Evolutionary conservation across 1,140 invertebrate genomes (phyloP), one percentile per base, ranked within the genome.

Genomic region (Aporrectodea caliginosa): DNA sequence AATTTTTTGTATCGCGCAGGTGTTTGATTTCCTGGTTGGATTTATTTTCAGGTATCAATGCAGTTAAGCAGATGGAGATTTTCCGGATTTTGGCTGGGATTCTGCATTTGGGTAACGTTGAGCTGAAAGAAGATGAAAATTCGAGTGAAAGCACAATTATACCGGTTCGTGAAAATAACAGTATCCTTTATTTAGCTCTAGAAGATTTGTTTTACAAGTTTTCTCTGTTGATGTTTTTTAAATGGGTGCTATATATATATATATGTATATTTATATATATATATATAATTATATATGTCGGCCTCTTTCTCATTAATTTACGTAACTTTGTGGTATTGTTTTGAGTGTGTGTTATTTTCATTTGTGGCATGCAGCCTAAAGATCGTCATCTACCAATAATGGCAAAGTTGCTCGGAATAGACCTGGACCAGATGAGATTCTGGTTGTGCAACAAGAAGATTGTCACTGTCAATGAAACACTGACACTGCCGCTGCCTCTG

Each of bases 401-500:
- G 72, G 87, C 86, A 75, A 90, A 93, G 30, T 89, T 99, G 35
- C 89, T 98, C 1, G 92, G 93, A 2, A 89, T 97, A 14, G 92
- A 95, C 73, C 87, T 89, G 78, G 90, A 91, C 69, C 92, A 93
- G 83, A 91, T 98, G 85, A 89, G 91, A 22, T 92, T 93, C 83
- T 98, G 96, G 95, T 89, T 99, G 73, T 96, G 94, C 83, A 93
- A 94, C 85, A 91, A 94, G 35, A 93, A 94, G 87, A 95, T 97
- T 84, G 91, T 93, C n/a, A 94, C 84, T 91, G 93, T 90, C 87
- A 92, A 85, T 16, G 95, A 98, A 88, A 91, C 93, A 16, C 94
- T 97, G 80, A 90, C 93, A 69, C 96, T 95, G 87, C 94, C 94
- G 0, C 93, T 97, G 0, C 84, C 85, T 0, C 79, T 83, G 32